Percentiles rank a stretch among this genome's conserved stretches.
Evolutionary conservation across 2,888 invertebrate species (phyloP).

Genomic region (Chesias legatella): DNA sequence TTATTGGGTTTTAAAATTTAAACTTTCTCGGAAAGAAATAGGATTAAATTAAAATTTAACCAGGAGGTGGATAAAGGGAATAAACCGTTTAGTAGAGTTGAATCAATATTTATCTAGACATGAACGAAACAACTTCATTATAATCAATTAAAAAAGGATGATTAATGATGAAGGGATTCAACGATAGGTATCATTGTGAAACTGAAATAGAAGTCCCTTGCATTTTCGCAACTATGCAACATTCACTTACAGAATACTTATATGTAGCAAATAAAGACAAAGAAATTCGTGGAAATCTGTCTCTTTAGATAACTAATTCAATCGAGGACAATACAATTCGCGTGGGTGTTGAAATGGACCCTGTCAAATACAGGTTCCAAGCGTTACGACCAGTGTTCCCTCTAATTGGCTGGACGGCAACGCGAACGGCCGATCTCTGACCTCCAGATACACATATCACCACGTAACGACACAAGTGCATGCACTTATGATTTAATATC

Average conservation of each 20-base stretch:
- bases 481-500: conserved; percentile 32
- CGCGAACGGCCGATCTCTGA: conserved; percentile 75
- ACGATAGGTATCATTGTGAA: too few relatives aligned
- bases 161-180: too few relatives aligned
- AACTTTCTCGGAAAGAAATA: too few relatives aligned
- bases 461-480: conserved; percentile 33
- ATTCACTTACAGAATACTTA: too few relatives aligned
- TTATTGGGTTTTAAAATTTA: too few relatives aligned
- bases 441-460: conserved; percentile 67
- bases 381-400: conserved; percentile 59
- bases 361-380: conserved; percentile 55
- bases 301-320: conserved; percentile 8
- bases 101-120: conserved; percentile 19
- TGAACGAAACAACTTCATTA: too few relatives aligned
- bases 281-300: conserved; percentile 6
- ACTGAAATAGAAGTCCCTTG: too few relatives aligned
- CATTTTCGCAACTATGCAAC: too few relatives aligned
- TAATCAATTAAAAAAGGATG: too few relatives aligned
- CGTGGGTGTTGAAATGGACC: conserved; percentile 61
- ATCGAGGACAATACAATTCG: conserved; percentile 26
- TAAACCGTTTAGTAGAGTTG: conserved; percentile 8
- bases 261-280: too few relatives aligned
- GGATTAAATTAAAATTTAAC: too few relatives aligned
- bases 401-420: conserved; percentile 58
- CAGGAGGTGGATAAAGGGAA: too few relatives aligned